Percentiles rank a stretch among this genome's conserved stretches.
These are phyloP conservation scores for Vombatus ursinus DNA, from an alignment of 2,113 vertebrate genomes.

Conservation along the genomic window DNA sequence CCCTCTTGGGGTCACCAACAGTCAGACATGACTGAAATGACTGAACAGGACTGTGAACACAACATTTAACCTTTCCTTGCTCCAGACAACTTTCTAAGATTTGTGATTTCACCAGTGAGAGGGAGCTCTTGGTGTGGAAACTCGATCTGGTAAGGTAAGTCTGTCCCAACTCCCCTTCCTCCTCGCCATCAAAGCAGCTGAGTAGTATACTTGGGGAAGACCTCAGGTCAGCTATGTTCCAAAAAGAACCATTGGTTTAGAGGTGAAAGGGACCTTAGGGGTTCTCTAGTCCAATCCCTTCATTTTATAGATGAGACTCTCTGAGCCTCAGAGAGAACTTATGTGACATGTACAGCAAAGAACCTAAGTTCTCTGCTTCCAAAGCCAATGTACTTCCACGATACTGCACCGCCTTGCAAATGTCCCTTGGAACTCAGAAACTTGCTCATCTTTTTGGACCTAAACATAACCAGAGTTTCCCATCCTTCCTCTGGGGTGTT, in stretches of 20 bases:
- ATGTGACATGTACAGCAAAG: neutral
- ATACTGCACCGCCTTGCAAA: neutral
- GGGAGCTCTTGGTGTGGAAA: neutral
- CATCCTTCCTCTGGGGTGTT: neutral
- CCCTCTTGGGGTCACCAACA: too few species aligned
- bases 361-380: neutral
- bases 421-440: neutral
- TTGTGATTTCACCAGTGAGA: neutral
- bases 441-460: neutral
- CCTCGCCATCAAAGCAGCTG: neutral
- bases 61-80: neutral
- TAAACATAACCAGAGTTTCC: neutral
- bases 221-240: neutral
- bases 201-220: neutral
- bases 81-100: neutral
- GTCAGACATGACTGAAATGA: too few species aligned
- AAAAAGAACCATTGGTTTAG: neutral
- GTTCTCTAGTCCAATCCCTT: neutral
- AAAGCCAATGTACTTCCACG: neutral
- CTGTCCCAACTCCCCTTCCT: neutral
- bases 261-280: neutral
- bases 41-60: neutral
- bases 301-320: neutral
- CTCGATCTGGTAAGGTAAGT: neutral
- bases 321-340: neutral